Evolutionary conservation across 2,797 vertebrate genomes (phyloP), one percentile per base, ranked within the genome.

Genomic region (Hylomyscus alleni): DNA sequence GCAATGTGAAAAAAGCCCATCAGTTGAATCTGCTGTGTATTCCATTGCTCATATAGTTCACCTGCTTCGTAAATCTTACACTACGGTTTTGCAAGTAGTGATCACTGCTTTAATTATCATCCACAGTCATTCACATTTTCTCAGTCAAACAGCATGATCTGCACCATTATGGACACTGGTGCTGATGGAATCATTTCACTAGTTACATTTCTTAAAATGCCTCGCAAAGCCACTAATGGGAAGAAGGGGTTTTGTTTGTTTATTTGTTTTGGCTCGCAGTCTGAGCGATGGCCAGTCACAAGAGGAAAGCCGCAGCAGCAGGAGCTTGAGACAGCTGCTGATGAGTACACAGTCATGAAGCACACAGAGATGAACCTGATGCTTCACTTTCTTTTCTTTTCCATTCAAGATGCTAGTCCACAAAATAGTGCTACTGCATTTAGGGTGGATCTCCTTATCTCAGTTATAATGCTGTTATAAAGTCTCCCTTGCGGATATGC

Each of bases 1-100:
- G 44, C 84, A 47, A 5, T 67, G 14, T 91, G 75, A 76, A 93
- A 93, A 93, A 92, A 62, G 37, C 37, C 34, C 94, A 85, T 40
- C 75, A 72, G 6, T 20, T n/a, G 20, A 72, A 60, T 76, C 88
- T 72, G 52, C 85, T 86, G 3, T 73, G 14, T 40, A 44, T 40
- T 20, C 62, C 58, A 8, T 4, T 2, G 37, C 89, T 92, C 75
- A 12, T 12, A 50, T 4, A 82, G 65, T 62, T 95, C 80, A 67
- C 67, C 44, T 65, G 34, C 44, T 78, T 58, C 47, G n/a, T 10
- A n/a, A 58, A 26, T 86, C 83, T 90, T 76, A 62, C 1, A 22
- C 26, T 13, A 12, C 8, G 10, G n/a, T 31, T 92, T 92, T 81
- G 22, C 83, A 84, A 84, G 56, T 73, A 52, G n/a, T 60, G 52